A percentile compares a stretch with the other conserved stretches of the same genome.
Conservation (phyloP, 92 coral and sea anemone species). For the Epizoanthus scotinus region DNA sequence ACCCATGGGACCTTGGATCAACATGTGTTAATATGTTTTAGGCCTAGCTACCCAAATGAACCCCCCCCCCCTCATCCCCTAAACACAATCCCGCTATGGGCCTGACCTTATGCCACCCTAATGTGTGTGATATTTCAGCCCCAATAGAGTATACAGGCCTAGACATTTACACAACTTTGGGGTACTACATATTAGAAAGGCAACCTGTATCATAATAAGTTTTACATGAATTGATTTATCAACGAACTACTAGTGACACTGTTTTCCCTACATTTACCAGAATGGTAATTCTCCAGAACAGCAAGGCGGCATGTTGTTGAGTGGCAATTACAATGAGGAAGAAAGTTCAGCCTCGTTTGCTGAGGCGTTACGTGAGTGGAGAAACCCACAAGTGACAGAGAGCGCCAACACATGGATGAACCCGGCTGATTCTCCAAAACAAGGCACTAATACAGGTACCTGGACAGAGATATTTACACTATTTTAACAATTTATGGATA, state of each 20-base stretch:
- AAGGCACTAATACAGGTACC: conserved; percentile 36
- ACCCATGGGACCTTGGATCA: too few species aligned
- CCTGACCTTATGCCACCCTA: too few species aligned
- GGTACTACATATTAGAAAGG: too few species aligned
- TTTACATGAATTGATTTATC: not conserved
- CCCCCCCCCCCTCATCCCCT: too few species aligned
- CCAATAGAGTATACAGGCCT: too few species aligned
- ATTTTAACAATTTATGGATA: too few species aligned
- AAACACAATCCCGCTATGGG: too few species aligned
- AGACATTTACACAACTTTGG: too few species aligned
- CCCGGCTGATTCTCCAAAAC: conserved; percentile 56
- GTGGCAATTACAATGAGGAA: conserved; percentile 84
- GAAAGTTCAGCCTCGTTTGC: conserved; percentile 97
- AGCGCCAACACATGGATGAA: conserved; percentile 68
- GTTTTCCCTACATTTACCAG: conserved; percentile 35
- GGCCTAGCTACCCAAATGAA: too few species aligned
- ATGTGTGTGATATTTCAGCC: too few species aligned
- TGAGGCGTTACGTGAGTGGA: conserved; percentile 90
- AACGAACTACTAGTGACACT: not conserved
- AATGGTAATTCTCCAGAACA: conserved; percentile 45
- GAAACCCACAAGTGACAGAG: conserved; percentile 49
- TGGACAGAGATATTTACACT: not conserved
- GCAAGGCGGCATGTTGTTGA: conserved; percentile 66
- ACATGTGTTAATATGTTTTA: too few species aligned
- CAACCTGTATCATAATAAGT: not conserved